These are phyloP conservation scores for Tolmerus cingulatus DNA, from an alignment of 2,888 invertebrate species.

Conservation along the genomic window DNA sequence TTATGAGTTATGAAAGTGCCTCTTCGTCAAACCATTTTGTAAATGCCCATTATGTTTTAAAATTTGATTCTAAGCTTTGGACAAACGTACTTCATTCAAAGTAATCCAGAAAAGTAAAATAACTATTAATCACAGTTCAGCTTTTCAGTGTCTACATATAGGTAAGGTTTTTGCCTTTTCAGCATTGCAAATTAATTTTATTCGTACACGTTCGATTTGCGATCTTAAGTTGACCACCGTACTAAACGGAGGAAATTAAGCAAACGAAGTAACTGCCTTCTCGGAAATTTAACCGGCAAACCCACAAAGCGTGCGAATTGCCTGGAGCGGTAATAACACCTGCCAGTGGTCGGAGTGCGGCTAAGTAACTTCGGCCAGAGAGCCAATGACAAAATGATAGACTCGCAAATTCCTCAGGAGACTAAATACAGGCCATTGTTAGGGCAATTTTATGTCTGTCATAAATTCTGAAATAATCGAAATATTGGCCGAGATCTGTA, in stretches of 20 bases:
- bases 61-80: too few relatives aligned
- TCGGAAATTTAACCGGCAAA: neutral
- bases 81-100: too few relatives aligned
- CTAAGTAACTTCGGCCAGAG: neutral
- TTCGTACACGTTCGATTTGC: neutral
- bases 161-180: neutral
- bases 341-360: neutral
- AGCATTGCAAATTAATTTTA: neutral
- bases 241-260: neutral
- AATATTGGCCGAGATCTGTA: conserved; percentile 10
- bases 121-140: neutral
- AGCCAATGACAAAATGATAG: conserved; percentile 4
- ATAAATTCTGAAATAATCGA: conserved; percentile 10
- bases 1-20: too few relatives aligned
- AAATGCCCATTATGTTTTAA: too few relatives aligned
- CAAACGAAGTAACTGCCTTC: neutral
- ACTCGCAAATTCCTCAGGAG: neutral
- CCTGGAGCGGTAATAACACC: neutral
- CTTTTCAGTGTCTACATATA: neutral
- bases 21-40: too few relatives aligned
- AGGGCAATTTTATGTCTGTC: neutral
- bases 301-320: neutral
- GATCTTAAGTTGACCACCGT: neutral
- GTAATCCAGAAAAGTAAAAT: neutral
- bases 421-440: neutral